Conservation (phyloP, 2,888 invertebrate genomes). For the Tryphoninae sp. region DNA sequence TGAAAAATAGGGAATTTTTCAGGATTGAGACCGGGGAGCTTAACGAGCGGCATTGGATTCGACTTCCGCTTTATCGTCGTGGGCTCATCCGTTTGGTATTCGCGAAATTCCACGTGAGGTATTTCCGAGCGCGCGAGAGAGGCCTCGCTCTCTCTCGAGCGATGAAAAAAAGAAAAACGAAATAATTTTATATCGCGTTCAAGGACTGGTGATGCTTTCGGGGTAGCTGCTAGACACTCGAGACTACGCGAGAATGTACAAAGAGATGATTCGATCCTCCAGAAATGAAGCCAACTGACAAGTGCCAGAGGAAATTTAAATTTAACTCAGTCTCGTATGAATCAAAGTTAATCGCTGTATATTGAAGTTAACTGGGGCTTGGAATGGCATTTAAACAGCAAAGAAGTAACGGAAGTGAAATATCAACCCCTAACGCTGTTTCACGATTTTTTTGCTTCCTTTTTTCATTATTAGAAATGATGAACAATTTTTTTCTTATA, state of each 20-base stretch:
- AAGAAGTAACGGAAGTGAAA: not conserved
- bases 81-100: constrained; percentile 25
- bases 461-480: too few species aligned
- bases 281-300: constrained; percentile 45
- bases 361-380: not conserved
- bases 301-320: constrained; percentile 55
- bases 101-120: constrained; percentile 42
- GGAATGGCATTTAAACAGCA: not conserved
- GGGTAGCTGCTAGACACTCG: constrained; percentile 37
- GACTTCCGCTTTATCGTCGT: constrained; percentile 62
- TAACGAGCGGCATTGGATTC: constrained; percentile 66
- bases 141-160: constrained; percentile 34
- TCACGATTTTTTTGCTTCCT: too few species aligned
- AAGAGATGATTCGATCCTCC: constrained; percentile 50
- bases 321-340: constrained; percentile 40
- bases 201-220: constrained; percentile 32
- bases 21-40: constrained; percentile 32
- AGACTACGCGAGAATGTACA: constrained; percentile 52
- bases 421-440: too few species aligned
- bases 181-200: constrained; percentile 32
- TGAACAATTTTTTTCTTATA: too few species aligned
- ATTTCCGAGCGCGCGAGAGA: constrained; percentile 26
- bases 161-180: constrained; percentile 30
- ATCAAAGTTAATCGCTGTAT: constrained; percentile 43
- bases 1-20: constrained; percentile 38